Evolutionary conservation across 2,113 vertebrate species (phyloP).

Genomic region (Chloebia gouldiae): DNA sequence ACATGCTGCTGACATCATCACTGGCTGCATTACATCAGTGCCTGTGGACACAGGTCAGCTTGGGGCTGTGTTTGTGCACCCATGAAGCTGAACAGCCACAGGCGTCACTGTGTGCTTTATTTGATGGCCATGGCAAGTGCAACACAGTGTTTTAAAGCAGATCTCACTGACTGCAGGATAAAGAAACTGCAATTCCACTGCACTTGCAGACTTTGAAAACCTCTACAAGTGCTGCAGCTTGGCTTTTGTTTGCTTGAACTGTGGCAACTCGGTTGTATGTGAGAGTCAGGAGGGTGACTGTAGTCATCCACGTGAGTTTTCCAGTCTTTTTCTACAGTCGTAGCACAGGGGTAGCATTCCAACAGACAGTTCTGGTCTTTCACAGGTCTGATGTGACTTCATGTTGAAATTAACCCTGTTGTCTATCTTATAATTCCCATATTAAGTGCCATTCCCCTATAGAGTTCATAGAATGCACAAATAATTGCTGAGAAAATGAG

Average conservation of each 20-base stretch:
- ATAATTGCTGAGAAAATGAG: background rate
- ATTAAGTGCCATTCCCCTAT: background rate
- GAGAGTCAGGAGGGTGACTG: background rate
- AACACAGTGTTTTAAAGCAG: background rate
- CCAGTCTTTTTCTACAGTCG: background rate
- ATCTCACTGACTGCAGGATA: background rate
- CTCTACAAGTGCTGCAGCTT: rapidly evolving
- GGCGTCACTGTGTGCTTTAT: background rate
- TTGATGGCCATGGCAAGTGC: background rate
- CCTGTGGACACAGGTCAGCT: background rate
- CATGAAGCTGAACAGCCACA: background rate
- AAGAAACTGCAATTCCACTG: background rate
- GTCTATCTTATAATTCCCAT: background rate
- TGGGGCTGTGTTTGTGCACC: background rate
- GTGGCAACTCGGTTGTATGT: background rate
- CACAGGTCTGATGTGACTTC: background rate
- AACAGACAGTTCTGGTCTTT: background rate
- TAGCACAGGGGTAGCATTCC: background rate
- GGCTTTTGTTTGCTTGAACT: background rate
- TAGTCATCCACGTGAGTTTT: background rate
- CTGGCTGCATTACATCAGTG: background rate
- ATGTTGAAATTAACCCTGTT: background rate
- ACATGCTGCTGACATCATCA: rapidly evolving
- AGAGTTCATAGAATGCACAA: background rate
- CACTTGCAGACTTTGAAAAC: background rate